A percentile compares a stretch with the other conserved stretches of the same genome.
Conservation (phyloP, 1,140 invertebrate species). For the Ectropis grisescens region DNA sequence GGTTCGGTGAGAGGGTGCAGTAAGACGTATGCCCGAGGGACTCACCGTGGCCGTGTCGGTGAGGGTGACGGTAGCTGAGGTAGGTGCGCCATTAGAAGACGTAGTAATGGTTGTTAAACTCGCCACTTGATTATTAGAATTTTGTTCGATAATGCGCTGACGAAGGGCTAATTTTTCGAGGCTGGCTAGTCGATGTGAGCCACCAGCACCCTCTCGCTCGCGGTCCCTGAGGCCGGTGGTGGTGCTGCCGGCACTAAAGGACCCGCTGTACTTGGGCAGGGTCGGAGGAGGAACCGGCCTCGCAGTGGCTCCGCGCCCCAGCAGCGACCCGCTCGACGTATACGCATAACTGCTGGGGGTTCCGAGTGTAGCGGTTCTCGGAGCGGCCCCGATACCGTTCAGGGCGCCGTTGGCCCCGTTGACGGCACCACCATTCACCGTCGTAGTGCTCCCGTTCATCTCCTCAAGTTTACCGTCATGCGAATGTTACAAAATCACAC, state of each 20-base stretch:
- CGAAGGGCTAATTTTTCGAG: constrained; percentile 78
- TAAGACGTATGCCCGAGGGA: constrained; percentile 44
- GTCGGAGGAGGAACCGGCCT: constrained; percentile 76
- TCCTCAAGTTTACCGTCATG: constrained; percentile 47
- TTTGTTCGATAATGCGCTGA: constrained; percentile 78
- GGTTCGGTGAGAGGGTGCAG: constrained; percentile 49
- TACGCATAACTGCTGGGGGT: constrained; percentile 62
- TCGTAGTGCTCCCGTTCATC: constrained; percentile 66
- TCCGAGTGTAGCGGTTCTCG: constrained; percentile 54
- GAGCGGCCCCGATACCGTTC: constrained; percentile 51
- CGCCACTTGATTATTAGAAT: constrained; percentile 53
- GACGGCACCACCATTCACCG: constrained; percentile 56
- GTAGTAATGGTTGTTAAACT: constrained; percentile 17
- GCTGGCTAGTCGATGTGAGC: constrained; percentile 77
- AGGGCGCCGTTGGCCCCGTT: constrained; percentile 51
- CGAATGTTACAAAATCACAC: constrained; percentile 48
- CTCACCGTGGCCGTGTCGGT: constrained; percentile 66
- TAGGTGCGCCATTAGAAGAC: constrained; percentile 36
- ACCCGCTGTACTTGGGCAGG: constrained; percentile 73
- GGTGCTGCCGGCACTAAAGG: constrained; percentile 61
- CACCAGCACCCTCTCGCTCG: constrained; percentile 67
- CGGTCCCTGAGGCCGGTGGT: constrained; percentile 65
- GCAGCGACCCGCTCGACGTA: constrained; percentile 54
- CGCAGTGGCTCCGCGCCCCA: constrained; percentile 52
- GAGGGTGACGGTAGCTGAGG: constrained; percentile 60